Conservation (phyloP, 2,113 vertebrate genomes). For the Nesogale talazaci region DNA sequence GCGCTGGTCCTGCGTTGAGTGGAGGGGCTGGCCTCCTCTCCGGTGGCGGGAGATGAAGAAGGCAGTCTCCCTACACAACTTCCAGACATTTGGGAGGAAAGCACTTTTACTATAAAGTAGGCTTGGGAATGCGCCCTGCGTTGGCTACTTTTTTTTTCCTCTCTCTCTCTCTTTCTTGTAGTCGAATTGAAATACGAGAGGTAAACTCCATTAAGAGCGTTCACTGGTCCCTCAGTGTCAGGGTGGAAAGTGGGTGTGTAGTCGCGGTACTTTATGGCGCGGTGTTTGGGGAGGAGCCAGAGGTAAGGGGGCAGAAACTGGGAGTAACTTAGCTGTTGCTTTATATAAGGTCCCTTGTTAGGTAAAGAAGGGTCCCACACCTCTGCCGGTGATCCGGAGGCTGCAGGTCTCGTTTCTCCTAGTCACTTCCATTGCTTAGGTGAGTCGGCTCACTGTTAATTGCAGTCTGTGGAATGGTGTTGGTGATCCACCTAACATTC, state of each 20-base stretch:
- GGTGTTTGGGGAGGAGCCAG: conserved; percentile 74
- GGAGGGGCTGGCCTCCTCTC: neutral
- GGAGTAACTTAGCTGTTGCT: conserved; percentile 67
- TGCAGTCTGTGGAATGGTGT: conserved; percentile 75
- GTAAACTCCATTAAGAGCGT: neutral
- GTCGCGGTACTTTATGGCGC: neutral
- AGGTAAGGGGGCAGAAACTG: conserved; percentile 72
- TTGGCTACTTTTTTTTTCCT: accelerated
- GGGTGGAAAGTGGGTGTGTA: conserved; percentile 56
- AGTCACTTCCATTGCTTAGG: conserved; percentile 40
- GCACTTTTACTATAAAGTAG: accelerated
- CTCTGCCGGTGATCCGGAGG: conserved; percentile 62
- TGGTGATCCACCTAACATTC: conserved; percentile 70
- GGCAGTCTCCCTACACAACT: neutral
- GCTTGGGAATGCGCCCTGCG: neutral
- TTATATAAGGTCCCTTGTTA: conserved; percentile 76
- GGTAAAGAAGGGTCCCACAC: conserved; percentile 68
- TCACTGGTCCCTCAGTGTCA: neutral
- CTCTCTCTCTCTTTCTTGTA: too few species aligned
- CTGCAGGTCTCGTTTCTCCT: conserved; percentile 40
- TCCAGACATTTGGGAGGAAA: neutral
- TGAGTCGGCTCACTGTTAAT: conserved; percentile 65
- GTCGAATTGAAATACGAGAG: neutral
- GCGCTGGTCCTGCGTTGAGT: neutral
- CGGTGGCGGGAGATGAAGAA: neutral